Evolutionary conservation across 2,888 invertebrate species (phyloP), one percentile per base, ranked within the genome.

Genomic region (Pyrgus malvae): DNA sequence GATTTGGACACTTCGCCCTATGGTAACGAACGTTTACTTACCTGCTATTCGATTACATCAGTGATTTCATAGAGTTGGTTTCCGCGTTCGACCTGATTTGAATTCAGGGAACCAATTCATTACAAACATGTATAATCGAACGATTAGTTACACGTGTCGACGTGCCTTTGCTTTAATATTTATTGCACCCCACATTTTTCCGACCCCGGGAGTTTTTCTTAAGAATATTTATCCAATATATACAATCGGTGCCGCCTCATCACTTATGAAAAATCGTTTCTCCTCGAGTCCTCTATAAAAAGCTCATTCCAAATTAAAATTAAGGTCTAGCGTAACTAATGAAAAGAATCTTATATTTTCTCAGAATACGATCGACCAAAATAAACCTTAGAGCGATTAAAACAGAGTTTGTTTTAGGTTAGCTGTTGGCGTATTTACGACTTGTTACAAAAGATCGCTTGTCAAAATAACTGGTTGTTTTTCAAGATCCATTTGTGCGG

Each of bases 221-320:
- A 75, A 84, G 80, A 85, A 84, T 85, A 84, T 87, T 83, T 83
- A 84, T 82, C 86, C 84, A 85, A 82, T 85, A 83, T 74, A 79
- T 73, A 78, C 78, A 88, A 89, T 89, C 84, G 78, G 88, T 82
- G 81, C 88, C 86, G 89, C 81, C 82, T 85, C 87, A 87, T 90
- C 79, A 85, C 69, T 88, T 87, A 90, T 90, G 86, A 90, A 89
- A 88, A 85, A 90, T 87, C 75, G 87, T 80, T 86, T 76, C 83
- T 85, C 78, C 76, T 75, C 78, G 77, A 84, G 74, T 80, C 75
- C 76, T 83, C 86, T 86, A 87, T 87, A 89, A 89, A 90, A 90
- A 90, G 80, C 83, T 86, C 81, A 86, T 88, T 86, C 76, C 73
- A 85, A 89, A 90, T 90, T 90, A 89, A 90, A 89, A 90, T 88